These are phyloP conservation scores for Dinomys branickii DNA, from an alignment of 2,113 vertebrate genomes.

Conservation along the genomic window DNA sequence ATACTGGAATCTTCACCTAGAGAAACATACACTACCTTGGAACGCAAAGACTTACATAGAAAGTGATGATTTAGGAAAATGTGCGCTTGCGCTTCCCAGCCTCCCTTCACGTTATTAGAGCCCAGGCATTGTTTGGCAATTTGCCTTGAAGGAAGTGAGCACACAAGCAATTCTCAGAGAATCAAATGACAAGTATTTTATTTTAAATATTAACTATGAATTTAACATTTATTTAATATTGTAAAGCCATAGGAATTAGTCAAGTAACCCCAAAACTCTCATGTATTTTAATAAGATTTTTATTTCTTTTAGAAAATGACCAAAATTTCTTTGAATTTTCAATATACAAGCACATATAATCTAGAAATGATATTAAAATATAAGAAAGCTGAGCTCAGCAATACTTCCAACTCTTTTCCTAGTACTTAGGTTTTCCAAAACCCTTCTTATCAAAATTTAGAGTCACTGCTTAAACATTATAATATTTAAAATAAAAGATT, in stretches of 20 bases:
- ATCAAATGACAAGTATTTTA: background rate
- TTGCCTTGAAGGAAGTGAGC: background rate
- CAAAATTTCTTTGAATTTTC: background rate
- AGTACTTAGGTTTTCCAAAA: background rate
- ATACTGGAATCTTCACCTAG: background rate
- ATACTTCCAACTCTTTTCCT: background rate
- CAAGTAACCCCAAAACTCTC: background rate
- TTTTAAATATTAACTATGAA: background rate
- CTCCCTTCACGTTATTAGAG: background rate
- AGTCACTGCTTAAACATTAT: background rate
- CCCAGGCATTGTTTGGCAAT: background rate
- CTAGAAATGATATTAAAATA: background rate
- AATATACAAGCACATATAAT: background rate
- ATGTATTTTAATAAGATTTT: background rate
- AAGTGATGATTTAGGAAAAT: background rate
- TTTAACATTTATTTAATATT: background rate
- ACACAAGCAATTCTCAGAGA: background rate
- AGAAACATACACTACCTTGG: background rate
- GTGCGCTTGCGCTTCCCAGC: background rate
- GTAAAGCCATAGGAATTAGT: background rate
- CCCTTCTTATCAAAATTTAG: background rate
- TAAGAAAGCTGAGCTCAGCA: background rate
- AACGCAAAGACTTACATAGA: background rate
- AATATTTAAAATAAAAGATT: background rate
- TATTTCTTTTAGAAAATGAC: background rate